Percentiles rank a stretch among this genome's conserved stretches.
Conservation (phyloP, 64 coral and sea anemone species). For the Stichodactyla mertensii region DNA sequence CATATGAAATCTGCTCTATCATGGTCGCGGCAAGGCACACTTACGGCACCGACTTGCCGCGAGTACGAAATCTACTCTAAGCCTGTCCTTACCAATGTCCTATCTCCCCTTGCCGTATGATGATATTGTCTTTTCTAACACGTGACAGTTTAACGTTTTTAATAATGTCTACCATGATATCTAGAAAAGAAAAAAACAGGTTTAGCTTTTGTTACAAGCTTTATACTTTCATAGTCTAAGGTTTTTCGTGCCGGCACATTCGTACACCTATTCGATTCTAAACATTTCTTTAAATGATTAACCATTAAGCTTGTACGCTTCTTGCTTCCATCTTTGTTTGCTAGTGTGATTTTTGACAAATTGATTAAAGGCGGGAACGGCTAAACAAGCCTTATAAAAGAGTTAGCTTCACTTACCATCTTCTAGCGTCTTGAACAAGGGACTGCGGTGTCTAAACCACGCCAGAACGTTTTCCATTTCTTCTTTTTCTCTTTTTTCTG, state of each 20-base stretch:
- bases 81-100: constrained; percentile 35
- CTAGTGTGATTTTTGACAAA: background rate
- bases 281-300: too few species aligned
- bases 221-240: background rate
- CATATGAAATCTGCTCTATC: too few species aligned
- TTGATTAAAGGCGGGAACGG: background rate
- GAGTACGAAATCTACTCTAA: too few species aligned
- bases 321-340: too few species aligned
- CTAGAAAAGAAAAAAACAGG: constrained; percentile 8
- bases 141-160: constrained; percentile 36
- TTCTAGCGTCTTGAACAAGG: constrained; percentile 44
- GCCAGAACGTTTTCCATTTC: constrained; percentile 23
- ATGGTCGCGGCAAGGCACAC: too few species aligned
- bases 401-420: constrained; percentile 14
- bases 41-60: too few species aligned
- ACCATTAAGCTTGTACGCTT: too few species aligned
- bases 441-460: constrained; percentile 53
- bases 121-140: constrained; percentile 39
- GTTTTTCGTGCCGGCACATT: too few species aligned
- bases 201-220: background rate
- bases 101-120: constrained; percentile 52
- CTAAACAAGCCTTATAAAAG: background rate
- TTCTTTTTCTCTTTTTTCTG: constrained; percentile 16
- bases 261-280: too few species aligned
- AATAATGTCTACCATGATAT: constrained; percentile 21